phyloP scores from a whole-genome alignment of 2,113 vertebrate genomes.

The Oncorhynchus mykiss region DNA sequence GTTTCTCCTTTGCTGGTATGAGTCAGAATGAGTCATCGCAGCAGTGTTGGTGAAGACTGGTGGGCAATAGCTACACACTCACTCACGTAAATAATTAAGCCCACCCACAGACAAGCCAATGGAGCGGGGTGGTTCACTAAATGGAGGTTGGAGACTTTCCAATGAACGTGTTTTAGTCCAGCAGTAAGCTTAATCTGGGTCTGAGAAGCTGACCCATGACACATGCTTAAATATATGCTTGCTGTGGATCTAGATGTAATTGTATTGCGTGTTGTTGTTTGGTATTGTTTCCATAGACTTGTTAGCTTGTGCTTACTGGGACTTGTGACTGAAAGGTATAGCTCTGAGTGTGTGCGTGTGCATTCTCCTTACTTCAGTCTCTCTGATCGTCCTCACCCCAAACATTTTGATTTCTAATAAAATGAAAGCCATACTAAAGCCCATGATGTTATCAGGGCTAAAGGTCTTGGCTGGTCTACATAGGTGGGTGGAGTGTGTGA shows the following conservation, averaged over 20 bases:
- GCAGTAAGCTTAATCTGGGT: no score
- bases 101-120: not conserved
- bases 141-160: no score
- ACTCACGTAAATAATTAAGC: not conserved
- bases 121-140: no score
- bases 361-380: slow-evolving; percentile 1
- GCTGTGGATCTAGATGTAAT: not conserved
- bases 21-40: slow-evolving; percentile 54
- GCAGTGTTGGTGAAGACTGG: slow-evolving; percentile 10
- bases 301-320: no score
- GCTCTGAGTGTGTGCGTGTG: not conserved
- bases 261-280: not conserved
- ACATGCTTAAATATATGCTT: no score
- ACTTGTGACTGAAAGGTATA: not conserved
- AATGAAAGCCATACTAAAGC: slow-evolving; percentile 37
- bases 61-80: not conserved
- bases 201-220: no score
- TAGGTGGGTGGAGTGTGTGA: not conserved
- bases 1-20: slow-evolving; percentile 40
- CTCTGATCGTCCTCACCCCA: not conserved
- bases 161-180: no score
- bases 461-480: slow-evolving; percentile 10
- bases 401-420: slow-evolving; percentile 32
- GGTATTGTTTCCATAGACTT: not conserved
- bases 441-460: slow-evolving; percentile 32